Base-by-base conservation (phyloP, 2,888 invertebrate genomes). In the Chrysina gloriosa region DNA sequence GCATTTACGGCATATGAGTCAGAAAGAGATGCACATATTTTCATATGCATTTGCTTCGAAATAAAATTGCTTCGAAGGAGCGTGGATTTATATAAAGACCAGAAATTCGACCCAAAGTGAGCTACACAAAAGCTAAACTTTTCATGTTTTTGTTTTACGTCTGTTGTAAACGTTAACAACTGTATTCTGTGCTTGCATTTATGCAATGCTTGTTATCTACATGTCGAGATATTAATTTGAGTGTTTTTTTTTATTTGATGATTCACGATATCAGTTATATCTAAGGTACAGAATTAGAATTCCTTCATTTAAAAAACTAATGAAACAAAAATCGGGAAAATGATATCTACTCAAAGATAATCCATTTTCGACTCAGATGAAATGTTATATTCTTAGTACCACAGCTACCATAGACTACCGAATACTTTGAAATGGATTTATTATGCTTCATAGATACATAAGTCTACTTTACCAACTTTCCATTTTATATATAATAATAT, bases 21-120 rank as follows among this genome's bases (percentile, higher is more conserved):
- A 1, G n/a, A n/a, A 48, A 9, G 25, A 48, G n/a, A 47, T 47
- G 25, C 27, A n/a, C 16, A n/a, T n/a, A n/a, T n/a, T 14, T 14
- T 6, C 27, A 11, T n/a, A 52, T 29, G 7, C 9, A 50, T 19
- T 50, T 5, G 11, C 29, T 29, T 52, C 31, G 29, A 52, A 14
- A 29, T 19, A 31, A 31, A 52, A 52, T 52, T 31, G 16, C 19
- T 52, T 31, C 31, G 16, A 19, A 52, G 25, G 11, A 31, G 31
- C 31, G 31, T 31, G 31, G 19, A 19, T 52, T 52, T 31, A 19
- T 14, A 52, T 19, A 52, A 52, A 52, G 31, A 19, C 39, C 14
- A 31, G 31, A 52, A 29, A 19, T 52, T 19, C 16, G 14, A 29
- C 16, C 19, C 31, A 52, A 31, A 52, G 52, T 29, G 31, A 29